Evolutionary conservation across 2,797 vertebrate genomes (phyloP).

Genomic region (Coregonus suidteri): DNA sequence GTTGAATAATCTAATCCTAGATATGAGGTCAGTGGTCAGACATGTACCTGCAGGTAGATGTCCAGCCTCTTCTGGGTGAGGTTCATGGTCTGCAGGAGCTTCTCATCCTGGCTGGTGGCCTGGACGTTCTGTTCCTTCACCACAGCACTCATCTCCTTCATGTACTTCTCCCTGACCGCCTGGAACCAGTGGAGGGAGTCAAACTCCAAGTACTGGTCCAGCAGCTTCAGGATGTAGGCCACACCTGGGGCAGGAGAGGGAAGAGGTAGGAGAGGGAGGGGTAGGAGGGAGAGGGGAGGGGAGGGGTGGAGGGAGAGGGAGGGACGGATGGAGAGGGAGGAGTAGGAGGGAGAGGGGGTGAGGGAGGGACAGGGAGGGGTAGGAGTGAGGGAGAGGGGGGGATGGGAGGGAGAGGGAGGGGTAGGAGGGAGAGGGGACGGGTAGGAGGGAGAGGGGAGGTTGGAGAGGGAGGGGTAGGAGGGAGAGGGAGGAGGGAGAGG

Average conservation of each 20-base stretch:
- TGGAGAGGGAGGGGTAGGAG: too few relatives aligned
- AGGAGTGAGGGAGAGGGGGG: too few relatives aligned
- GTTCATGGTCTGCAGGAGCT: conserved; percentile 96
- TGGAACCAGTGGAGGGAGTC: conserved; percentile 99
- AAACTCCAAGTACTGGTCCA: conserved; percentile 98
- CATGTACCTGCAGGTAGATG: conserved; percentile 88
- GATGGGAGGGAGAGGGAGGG: too few relatives aligned
- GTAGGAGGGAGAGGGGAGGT: too few relatives aligned
- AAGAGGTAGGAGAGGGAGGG: too few relatives aligned
- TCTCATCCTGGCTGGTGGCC: conserved; percentile 90
- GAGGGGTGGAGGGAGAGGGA: too few relatives aligned
- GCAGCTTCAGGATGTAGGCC: conserved; percentile 96
- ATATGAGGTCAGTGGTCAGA: not conserved
- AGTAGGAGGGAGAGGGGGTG: too few relatives aligned
- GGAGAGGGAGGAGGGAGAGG: too few relatives aligned
- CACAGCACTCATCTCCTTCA: conserved; percentile 91
- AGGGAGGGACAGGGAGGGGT: too few relatives aligned
- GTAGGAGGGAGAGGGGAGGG: too few relatives aligned
- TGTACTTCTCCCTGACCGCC: conserved; percentile 93
- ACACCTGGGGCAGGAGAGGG: conserved; percentile 77
- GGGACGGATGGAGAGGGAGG: too few relatives aligned
- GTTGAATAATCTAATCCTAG: not conserved
- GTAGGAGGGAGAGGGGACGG: too few relatives aligned
- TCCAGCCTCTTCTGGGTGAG: conserved; percentile 97
- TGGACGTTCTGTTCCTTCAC: conserved; percentile 93